A percentile compares a stretch with the other conserved stretches of the same genome.
Evolutionary conservation across 2,113 vertebrate species (phyloP).

Genomic region (Poeciliopsis occidentalis): DNA sequence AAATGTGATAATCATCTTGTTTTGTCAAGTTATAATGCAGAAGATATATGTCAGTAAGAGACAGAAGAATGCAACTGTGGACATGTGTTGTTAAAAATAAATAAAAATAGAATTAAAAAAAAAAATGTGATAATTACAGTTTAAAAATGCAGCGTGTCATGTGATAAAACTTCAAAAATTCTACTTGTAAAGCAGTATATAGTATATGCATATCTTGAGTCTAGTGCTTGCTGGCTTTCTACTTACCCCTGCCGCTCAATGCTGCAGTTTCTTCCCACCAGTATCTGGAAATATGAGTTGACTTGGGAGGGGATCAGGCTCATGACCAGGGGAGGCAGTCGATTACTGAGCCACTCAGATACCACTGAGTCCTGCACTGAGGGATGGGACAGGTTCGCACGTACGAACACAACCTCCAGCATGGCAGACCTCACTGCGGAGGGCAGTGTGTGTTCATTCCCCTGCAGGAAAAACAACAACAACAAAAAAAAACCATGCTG

Average conservation of each 20-base stretch:
- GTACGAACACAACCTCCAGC: constrained; percentile 72
- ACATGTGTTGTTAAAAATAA: too few species aligned
- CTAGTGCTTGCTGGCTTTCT: rapidly evolving
- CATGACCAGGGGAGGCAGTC: constrained; percentile 65
- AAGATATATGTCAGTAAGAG: too few species aligned
- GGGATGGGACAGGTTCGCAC: constrained; percentile 64
- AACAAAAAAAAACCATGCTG: not conserved
- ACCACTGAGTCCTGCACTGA: constrained; percentile 49
- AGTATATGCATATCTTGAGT: not conserved
- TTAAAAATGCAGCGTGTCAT: not conserved
- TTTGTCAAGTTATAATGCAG: too few species aligned
- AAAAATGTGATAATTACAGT: too few species aligned
- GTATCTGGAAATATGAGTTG: constrained; percentile 55
- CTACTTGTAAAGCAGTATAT: not conserved
- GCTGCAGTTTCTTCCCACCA: constrained; percentile 65
- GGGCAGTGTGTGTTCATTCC: constrained; percentile 8
- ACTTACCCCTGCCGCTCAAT: constrained; percentile 62
- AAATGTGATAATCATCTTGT: too few species aligned
- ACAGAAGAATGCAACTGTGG: too few species aligned
- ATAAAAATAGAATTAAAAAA: too few species aligned
- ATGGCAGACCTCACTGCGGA: constrained; percentile 61
- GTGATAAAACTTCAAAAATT: not conserved
- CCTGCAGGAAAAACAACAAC: constrained; percentile 27
- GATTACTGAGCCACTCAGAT: constrained; percentile 60
- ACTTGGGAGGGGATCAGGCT: constrained; percentile 51